Evolutionary conservation across 2,797 vertebrate genomes (phyloP), one percentile per base, ranked within the genome.

Genomic region (Tamandua tetradactyla): DNA sequence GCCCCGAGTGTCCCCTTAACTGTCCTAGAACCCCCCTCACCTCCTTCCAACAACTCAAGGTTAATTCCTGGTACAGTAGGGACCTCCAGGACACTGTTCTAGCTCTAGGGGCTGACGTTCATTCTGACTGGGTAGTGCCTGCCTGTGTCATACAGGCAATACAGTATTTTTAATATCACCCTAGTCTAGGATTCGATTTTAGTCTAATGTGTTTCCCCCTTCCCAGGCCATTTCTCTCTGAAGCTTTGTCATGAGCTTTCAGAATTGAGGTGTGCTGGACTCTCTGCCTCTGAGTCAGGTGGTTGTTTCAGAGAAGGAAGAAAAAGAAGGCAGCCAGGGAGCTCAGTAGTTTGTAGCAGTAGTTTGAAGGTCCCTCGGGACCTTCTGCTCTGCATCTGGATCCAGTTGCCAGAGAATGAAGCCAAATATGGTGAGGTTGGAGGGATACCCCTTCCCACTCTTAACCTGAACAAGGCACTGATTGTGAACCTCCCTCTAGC

Each of bases 201-300:
- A 3, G 7, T 72, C 20, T 30, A 69, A 37, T 22, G 42, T 0
- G 47, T 23, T 22, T 30, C n/a, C 47, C 32, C 7, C 62, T 90
- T 91, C 37, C 72, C 32, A 42, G 49, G 76, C 59, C 61, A 32
- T 79, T 85, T 94, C 40, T 95, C 32, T 71, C 22, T 91, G 47
- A 81, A 92, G 71, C 89, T 87, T 83, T 78, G 55, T 81, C 66
- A 79, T 87, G 66, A 69, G 71, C 14, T 89, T 95, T 83, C 47
- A 89, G 66, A 92, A 78, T 47, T 37, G 42, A 91, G 30, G 20
- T 82, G 23, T 35, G 40, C n/a, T 44, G 7, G 4, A 44, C 27
- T 49, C 37, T 37, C 42, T 68, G 79, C 55, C 71, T 84, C 40
- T 64, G 83, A 95, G 76, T 61, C 64, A 55, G 23, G 37, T 84